Conservation (phyloP, 2,888 invertebrate species). For the Palloptera scutellata region DNA sequence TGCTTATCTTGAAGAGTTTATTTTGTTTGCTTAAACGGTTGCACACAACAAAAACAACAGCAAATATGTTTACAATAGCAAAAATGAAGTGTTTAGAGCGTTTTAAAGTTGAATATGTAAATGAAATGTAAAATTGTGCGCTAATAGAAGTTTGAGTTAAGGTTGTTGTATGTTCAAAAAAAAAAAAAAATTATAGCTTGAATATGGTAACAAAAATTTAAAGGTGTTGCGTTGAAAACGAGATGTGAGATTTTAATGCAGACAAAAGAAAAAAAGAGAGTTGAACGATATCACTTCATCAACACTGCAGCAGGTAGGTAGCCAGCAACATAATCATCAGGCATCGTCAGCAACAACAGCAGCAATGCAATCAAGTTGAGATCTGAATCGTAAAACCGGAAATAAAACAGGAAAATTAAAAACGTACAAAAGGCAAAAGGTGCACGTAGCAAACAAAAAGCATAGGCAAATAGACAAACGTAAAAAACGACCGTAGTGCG, state of each 20-base stretch:
- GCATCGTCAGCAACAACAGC: slow-evolving; percentile 29
- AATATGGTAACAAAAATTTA: too few relatives aligned
- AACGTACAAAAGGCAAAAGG: slow-evolving; percentile 63
- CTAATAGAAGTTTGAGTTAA: neutral
- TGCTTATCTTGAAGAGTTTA: too few relatives aligned
- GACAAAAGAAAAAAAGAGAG: neutral
- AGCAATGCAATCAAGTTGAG: slow-evolving; percentile 57
- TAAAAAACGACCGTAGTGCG: neutral
- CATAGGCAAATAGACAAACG: slow-evolving; percentile 14
- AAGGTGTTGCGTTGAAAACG: neutral
- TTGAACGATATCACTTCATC: neutral
- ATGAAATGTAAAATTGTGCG: slow-evolving; percentile 16
- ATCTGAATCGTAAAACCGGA: slow-evolving; percentile 64
- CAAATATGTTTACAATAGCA: too few relatives aligned
- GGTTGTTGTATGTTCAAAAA: slow-evolving; percentile 18
- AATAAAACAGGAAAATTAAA: slow-evolving; percentile 65
- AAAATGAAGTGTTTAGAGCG: slow-evolving; percentile 7
- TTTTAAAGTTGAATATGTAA: slow-evolving; percentile 6
- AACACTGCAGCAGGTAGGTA: slow-evolving; percentile 4
- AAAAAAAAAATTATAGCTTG: neutral
- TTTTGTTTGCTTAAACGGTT: too few relatives aligned
- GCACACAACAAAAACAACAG: too few relatives aligned
- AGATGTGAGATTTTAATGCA: neutral
- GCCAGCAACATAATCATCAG: too few relatives aligned
- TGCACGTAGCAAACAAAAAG: slow-evolving; percentile 43